Conservation (phyloP, 2,113 vertebrate genomes). For the Zootoca vivipara region DNA sequence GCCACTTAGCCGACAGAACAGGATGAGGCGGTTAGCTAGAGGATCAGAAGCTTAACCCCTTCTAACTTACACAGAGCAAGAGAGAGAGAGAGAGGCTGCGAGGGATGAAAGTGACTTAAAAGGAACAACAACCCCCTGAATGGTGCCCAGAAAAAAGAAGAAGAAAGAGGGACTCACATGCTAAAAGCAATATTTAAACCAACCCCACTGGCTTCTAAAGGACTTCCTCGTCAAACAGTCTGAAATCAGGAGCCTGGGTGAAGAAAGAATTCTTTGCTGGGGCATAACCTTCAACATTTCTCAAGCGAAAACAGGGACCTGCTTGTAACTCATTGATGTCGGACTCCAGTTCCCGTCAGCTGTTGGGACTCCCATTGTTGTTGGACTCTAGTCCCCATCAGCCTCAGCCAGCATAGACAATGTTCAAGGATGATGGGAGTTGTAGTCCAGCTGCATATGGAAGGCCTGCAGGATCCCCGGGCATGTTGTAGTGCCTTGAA, state of each 20-base stretch:
- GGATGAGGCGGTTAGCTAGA: slow-evolving; percentile 84
- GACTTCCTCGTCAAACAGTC: not conserved
- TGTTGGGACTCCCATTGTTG: not conserved
- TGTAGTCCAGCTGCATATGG: too few relatives aligned
- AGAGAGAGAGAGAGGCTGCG: rapidly evolving
- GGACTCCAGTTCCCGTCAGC: not conserved
- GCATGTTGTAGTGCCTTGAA: too few relatives aligned
- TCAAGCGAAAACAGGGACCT: slow-evolving; percentile 19
- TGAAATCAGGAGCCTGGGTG: not conserved
- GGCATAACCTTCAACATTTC: not conserved
- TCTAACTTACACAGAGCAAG: not conserved
- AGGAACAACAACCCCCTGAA: not conserved
- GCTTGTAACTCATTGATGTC: not conserved
- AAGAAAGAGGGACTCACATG: not conserved
- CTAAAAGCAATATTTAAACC: not conserved
- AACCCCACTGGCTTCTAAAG: not conserved
- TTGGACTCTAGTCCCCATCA: too few relatives aligned
- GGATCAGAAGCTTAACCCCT: slow-evolving; percentile 61
- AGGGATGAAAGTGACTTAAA: rapidly evolving
- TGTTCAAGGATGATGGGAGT: too few relatives aligned
- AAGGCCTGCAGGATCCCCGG: too few relatives aligned
- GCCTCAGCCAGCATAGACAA: too few relatives aligned
- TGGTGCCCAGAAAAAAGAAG: not conserved
- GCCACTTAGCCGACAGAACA: slow-evolving; percentile 84
- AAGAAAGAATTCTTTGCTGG: not conserved